These are phyloP conservation scores for Chloropsis cyanopogon DNA, from an alignment of 2,113 vertebrate genomes.

Conservation along the genomic window DNA sequence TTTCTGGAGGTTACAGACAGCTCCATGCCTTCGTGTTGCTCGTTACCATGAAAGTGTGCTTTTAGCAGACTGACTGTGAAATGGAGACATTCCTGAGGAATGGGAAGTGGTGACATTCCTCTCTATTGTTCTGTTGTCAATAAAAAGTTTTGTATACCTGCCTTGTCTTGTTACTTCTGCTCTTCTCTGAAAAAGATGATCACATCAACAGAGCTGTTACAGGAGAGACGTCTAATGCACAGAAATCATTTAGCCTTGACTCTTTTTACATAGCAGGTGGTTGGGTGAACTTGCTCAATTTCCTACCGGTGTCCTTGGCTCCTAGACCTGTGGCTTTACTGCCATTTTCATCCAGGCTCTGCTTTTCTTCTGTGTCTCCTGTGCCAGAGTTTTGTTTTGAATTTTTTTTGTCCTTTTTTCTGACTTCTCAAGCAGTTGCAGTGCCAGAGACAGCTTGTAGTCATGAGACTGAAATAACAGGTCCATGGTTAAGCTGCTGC, in stretches of 20 bases:
- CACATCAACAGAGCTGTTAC: neutral
- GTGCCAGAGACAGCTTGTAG: neutral
- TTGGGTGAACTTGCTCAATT: neutral
- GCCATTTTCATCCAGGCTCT: neutral
- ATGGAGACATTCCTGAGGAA: slow-evolving; percentile 76
- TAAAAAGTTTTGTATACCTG: slow-evolving; percentile 78
- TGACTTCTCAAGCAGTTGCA: neutral
- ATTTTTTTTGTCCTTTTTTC: neutral
- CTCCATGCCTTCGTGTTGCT: neutral
- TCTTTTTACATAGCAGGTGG: neutral
- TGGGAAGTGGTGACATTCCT: slow-evolving; percentile 74
- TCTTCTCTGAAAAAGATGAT: neutral
- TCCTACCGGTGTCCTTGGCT: neutral
- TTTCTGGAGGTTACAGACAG: neutral
- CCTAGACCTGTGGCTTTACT: neutral
- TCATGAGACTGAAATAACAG: neutral
- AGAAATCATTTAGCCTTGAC: neutral
- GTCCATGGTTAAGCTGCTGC: neutral
- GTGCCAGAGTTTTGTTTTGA: neutral
- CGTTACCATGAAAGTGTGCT: slow-evolving; percentile 9
- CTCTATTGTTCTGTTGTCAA: slow-evolving; percentile 77
- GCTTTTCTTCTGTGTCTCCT: neutral
- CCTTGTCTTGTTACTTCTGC: slow-evolving; percentile 57
- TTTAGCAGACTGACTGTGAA: slow-evolving; percentile 65
- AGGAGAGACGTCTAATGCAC: accelerated